Evolutionary conservation across 1,140 invertebrate genomes (phyloP).

Genomic region (Trichonephila clavata): DNA sequence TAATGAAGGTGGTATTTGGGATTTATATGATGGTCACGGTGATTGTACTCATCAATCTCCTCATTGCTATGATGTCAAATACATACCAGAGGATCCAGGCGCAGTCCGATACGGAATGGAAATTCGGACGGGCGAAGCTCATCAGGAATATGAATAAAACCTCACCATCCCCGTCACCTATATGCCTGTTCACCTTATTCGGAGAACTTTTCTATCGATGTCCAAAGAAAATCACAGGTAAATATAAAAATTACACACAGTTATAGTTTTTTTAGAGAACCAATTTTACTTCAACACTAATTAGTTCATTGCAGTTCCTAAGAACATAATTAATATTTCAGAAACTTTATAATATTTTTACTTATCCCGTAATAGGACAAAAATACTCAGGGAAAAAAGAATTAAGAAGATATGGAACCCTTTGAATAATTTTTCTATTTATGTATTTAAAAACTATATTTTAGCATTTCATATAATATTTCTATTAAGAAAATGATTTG

Average conservation of each 20-base stretch:
- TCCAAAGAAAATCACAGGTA: slow-evolving; percentile 69
- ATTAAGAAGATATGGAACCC: no score
- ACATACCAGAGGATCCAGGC: slow-evolving; percentile 99
- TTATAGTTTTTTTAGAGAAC: neutral
- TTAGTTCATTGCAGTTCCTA: neutral
- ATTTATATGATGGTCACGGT: slow-evolving; percentile 98
- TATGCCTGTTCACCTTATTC: slow-evolving; percentile 93
- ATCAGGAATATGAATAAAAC: slow-evolving; percentile 99
- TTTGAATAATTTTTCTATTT: no score
- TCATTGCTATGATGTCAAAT: slow-evolving; percentile 99
- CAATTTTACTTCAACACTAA: neutral
- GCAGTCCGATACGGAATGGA: slow-evolving; percentile 99
- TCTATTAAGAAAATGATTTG: no score
- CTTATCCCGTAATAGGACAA: no score
- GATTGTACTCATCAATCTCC: slow-evolving; percentile 98
- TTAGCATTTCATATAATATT: no score
- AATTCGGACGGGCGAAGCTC: slow-evolving; percentile 98
- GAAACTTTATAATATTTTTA: no score
- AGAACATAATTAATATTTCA: neutral
- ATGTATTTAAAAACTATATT: no score
- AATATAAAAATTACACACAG: neutral
- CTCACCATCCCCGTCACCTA: slow-evolving; percentile 96
- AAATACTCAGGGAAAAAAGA: no score
- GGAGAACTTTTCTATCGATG: slow-evolving; percentile 73
- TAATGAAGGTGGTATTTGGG: slow-evolving; percentile 88